These are phyloP conservation scores for Fundulus diaphanus DNA, from an alignment of 2,797 vertebrate species.

Conservation along the genomic window DNA sequence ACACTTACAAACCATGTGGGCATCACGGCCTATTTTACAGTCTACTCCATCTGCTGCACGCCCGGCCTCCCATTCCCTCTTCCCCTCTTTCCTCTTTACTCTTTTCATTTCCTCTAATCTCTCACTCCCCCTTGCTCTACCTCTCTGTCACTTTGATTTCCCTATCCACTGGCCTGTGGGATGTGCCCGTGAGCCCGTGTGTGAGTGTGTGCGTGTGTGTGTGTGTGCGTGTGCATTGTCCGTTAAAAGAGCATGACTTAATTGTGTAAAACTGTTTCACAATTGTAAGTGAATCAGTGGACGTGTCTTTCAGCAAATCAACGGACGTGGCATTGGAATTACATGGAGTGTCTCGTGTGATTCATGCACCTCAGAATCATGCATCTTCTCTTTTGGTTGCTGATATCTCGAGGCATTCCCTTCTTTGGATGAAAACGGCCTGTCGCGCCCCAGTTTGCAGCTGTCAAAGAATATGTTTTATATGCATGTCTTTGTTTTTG, in stretches of 20 bases:
- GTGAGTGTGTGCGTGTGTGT: constrained; percentile 21
- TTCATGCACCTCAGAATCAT: constrained; percentile 31
- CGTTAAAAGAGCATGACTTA: constrained; percentile 73
- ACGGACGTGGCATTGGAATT: constrained; percentile 59
- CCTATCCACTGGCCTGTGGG: constrained; percentile 83
- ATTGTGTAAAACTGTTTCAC: constrained; percentile 74
- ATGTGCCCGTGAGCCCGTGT: constrained; percentile 55
- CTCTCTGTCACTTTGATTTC: constrained; percentile 85
- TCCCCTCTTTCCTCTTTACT: constrained; percentile 81
- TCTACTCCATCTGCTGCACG: constrained; percentile 72
- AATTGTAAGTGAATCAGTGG: constrained; percentile 67
- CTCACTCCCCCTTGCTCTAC: constrained; percentile 75
- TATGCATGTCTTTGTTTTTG: constrained; percentile 33
- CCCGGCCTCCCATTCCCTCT: constrained; percentile 72
- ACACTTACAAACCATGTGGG: constrained; percentile 53
- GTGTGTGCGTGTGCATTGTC: constrained; percentile 52
- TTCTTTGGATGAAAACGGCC: constrained; percentile 37
- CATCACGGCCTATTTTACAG: constrained; percentile 71
- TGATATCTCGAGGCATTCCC: constrained; percentile 35
- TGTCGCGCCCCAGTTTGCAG: constrained; percentile 46
- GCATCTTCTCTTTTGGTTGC: constrained; percentile 34
- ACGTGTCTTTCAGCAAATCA: constrained; percentile 66
- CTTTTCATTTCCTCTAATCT: constrained; percentile 86
- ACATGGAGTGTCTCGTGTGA: constrained; percentile 54
- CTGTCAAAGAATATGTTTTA: constrained; percentile 38